Base-by-base conservation (phyloP, 2,113 vertebrate genomes). In the Eupsittula cactorum region DNA sequence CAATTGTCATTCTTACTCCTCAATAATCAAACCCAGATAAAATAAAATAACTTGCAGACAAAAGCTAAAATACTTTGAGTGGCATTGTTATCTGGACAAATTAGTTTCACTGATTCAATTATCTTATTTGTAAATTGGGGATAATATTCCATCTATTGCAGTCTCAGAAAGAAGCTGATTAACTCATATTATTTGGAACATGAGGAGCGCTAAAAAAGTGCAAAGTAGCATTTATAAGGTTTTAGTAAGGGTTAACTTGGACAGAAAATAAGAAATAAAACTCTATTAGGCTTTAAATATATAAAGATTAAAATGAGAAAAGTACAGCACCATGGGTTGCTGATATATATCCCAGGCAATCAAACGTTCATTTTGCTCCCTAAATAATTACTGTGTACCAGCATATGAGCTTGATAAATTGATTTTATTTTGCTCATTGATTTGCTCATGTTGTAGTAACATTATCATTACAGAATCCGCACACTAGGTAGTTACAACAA, bases 381-480 rank as follows among this genome's bases (percentile, higher is more conserved):
- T 86, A 84, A 88, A 92, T 91, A 95, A 93, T 94, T 78, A 91
- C 41, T 83, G 23, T 59, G 52, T 55, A 86, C 82, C 63, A 86
- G 74, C 35, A 89, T 49, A 94, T 23, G 33, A 94, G 86, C 76
- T 76, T 80, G 83, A 97, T 83, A 96, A 97, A 97, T 75, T 84
- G 85, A 92, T 90, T 97, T 95, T 63, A 92, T 92, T 97, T 93
- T 88, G 39, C 80, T 96, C n/a, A 68, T 50, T 96, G 95, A 96
- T 88, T 95, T 96, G 49, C 28, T 86, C 83, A 59, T 96, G 75
- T 82, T 62, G 60, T 70, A 85, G 59, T 77, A 97, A 95, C 53
- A 95, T 92, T 86, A 93, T 53, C 59, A 86, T 93, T 91, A 92
- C 44, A 86, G 55, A 90, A 96, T 96, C 71, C 97, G 75, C 92